A percentile compares a stretch with the other conserved stretches of the same genome.
phyloP scores from a whole-genome alignment of 1,140 invertebrate species.

The Neodiprion virginianus region DNA sequence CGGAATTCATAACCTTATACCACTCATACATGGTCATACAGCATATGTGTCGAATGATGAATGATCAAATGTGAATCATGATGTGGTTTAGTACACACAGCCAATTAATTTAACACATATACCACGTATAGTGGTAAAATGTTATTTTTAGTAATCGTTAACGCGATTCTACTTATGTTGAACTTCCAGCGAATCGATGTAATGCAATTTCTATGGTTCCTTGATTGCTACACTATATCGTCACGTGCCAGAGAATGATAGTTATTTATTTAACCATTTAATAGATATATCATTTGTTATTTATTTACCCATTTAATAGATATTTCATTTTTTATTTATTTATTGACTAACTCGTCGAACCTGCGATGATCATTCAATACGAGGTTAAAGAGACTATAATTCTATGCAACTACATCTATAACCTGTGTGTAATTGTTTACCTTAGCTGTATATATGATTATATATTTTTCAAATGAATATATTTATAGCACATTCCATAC shows the following conservation, averaged over 20 bases:
- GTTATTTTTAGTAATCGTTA: conserved; percentile 43
- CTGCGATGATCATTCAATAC: conserved; percentile 46
- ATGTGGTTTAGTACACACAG: conserved; percentile 60
- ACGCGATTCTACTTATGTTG: conserved; percentile 38
- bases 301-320: not conserved
- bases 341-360: conserved; percentile 50
- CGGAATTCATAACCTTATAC: too few species aligned
- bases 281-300: conserved; percentile 27
- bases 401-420: conserved; percentile 35
- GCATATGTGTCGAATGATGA: conserved; percentile 8
- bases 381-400: conserved; percentile 50
- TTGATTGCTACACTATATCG: conserved; percentile 43
- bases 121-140: conserved; percentile 33
- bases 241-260: conserved; percentile 35
- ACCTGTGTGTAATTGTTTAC: conserved; percentile 32
- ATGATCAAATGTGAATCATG: conserved; percentile 42
- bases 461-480: conserved; percentile 5
- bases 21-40: not conserved
- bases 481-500: not conserved
- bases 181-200: conserved; percentile 51
- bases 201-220: conserved; percentile 54
- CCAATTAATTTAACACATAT: conserved; percentile 55
- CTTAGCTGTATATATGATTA: conserved; percentile 6
- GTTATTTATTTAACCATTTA: conserved; percentile 30
- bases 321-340: conserved; percentile 31